Base-by-base conservation (phyloP, 1,140 invertebrate species). In the Oedothorax gibbosus region DNA sequence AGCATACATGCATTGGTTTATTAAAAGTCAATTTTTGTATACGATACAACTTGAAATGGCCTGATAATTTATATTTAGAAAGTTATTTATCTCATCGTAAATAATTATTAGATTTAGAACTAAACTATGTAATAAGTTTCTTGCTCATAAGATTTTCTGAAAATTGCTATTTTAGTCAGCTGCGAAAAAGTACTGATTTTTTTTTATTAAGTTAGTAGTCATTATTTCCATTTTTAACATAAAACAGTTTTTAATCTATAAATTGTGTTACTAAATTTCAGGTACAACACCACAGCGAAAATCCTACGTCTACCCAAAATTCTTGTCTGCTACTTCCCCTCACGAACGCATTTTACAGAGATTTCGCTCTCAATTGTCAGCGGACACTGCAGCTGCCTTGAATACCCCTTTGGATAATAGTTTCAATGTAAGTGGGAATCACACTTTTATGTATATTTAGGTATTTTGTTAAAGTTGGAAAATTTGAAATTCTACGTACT, bases 301-400 rank as follows among this genome's bases (percentile, higher is more conserved):
- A 81, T 91, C 92, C 9, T 95, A 93, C 88, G 84, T 88, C 1
- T 95, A 93, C 90, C 93, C 94, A 72, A 90, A 91, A 81, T 66
- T 88, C 0, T 87, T 95, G 77, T 90, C 89, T 0, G 88, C 90
- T 64, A 94, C 94, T 4, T 95, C 94, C 0, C 94, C 94, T 0
- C 93, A 94, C 87, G 92, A 93, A 51, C 89, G 92, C 1, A 93
- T 95, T 51, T 89, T 95, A n/a, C 88, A 90, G 65, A 89, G 92
- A 53, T 94, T 87, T 12, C 72, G 64, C 4, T 65, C 60, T n/a
- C 56, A 68, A n/a, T 14, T 20, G 68, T 60, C n/a, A 12, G 72
- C 15, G 2, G 51, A 76, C 20, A 84, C 53, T 14, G 66, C 35
- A 53, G 11, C 21, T 14, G 81, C 81, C 50, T 53, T 84, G 9